Evolutionary conservation across 2,113 vertebrate genomes (phyloP).

Genomic region (Numida meleagris): DNA sequence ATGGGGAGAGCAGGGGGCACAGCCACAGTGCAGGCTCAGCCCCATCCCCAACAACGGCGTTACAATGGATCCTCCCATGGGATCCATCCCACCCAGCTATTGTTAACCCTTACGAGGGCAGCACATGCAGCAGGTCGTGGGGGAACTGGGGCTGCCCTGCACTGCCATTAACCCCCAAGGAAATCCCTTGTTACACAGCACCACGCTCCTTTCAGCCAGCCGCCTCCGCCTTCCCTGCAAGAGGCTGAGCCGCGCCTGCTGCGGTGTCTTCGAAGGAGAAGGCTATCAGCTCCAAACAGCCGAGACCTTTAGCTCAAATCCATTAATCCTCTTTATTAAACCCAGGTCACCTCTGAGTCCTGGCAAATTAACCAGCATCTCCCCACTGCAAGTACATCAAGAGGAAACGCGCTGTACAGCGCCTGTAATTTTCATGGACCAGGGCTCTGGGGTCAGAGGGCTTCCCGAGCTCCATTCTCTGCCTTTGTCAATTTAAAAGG

Average conservation of each 20-base stretch:
- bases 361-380: constrained; percentile 83
- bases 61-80: neutral
- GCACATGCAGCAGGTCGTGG: too few species aligned
- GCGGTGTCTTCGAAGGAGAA: constrained; percentile 74
- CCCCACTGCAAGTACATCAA: constrained; percentile 78
- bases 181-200: neutral
- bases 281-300: constrained; percentile 82
- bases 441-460: constrained; percentile 72
- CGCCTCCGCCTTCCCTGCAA: constrained; percentile 3
- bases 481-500: constrained; percentile 80
- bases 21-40: neutral
- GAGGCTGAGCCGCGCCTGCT: constrained; percentile 45
- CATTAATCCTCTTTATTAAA: constrained; percentile 89
- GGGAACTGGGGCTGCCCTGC: neutral
- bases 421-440: constrained; percentile 79
- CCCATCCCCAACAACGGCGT: neutral
- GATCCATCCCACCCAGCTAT: neutral
- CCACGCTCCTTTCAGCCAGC: neutral
- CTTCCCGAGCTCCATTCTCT: constrained; percentile 67
- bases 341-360: constrained; percentile 81
- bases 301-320: constrained; percentile 84
- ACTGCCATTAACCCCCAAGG: neutral
- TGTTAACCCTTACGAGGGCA: neutral
- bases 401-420: constrained; percentile 46
- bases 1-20: neutral